Evolutionary conservation across 2,888 invertebrate species (phyloP), one percentile per base, ranked within the genome.

Genomic region (Disparrhopalites patrizii): DNA sequence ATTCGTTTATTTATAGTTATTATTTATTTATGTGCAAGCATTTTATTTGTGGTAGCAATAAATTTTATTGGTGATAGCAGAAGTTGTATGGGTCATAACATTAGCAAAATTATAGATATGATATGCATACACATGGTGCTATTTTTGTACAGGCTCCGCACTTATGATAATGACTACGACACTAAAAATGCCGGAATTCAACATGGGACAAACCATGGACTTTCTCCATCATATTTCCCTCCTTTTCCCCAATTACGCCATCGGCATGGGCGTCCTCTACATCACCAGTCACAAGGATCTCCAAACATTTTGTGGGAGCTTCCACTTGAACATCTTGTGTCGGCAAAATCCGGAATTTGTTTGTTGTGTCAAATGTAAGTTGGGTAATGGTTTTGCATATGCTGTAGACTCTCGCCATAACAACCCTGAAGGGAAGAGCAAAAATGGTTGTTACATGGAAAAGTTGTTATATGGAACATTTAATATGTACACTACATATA

Each of bases 161-260:
- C 85, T 87, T 1, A 83, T 88, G 68, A 81, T 90, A 73, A 84
- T 89, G 10, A 85, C 90, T 0, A 83, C 85, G 65, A 84, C 91
- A 0, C 80, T 92, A 75, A n/a, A 81, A 3, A 80, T 84, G 31
- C 86, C 87, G 0, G 79, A 80, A 23, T 79, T 90, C 2, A 81
- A 85, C 43, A 82, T 88, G 1, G 78, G 82, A 66, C 76, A 85
- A 3, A 81, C 85, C 0, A 86, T 87, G 0, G 76, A 82, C 0
- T 76, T 80, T 0, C 78, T 92, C 18, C 86, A 89, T 75, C 82
- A 84, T 81, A 76, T 88, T 38, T 85, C 91, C 76, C 81, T 90
- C 62, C 77, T 86, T 40, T 84, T 88, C 72, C 92, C 93, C 0
- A 86, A 89, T 75, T 89, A 85, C 78, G 82, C 85, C n/a, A 77